Percentiles rank a stretch among this genome's conserved stretches.
Conservation (phyloP, 2,113 vertebrate species). For the Piprites chloris region DNA sequence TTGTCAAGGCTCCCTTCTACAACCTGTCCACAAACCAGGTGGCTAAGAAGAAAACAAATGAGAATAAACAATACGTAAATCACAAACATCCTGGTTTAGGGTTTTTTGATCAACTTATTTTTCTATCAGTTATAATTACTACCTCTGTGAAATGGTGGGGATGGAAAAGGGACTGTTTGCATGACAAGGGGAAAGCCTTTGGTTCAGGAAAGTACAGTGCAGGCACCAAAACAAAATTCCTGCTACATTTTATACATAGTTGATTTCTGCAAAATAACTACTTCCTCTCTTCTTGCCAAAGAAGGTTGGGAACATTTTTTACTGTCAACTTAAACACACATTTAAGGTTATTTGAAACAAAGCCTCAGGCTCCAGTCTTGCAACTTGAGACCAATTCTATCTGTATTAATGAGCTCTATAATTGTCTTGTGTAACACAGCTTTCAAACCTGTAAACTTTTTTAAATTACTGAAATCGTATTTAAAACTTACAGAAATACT, state of each 20-base stretch:
- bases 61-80: not conserved
- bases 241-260: not conserved
- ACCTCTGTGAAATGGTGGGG: not conserved
- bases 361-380: slow-evolving; percentile 23
- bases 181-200: not conserved
- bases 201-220: not conserved
- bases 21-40: not conserved
- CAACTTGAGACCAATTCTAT: slow-evolving; percentile 10
- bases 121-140: not conserved
- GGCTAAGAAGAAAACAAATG: not conserved
- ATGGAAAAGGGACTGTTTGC: not conserved
- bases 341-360: slow-evolving; percentile 51
- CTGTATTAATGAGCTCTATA: slow-evolving; percentile 40
- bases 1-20: not conserved
- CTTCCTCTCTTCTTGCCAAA: not conserved
- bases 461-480: not conserved
- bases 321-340: not conserved
- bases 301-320: not conserved
- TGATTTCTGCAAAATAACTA: not conserved
- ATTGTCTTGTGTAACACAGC: not conserved
- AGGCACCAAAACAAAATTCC: not conserved
- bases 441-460: slow-evolving; percentile 30
- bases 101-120: not conserved
- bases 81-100: not conserved
- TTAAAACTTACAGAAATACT: not conserved